These are phyloP conservation scores for Drosophila kuntzei DNA, from an alignment of 2,888 invertebrate genomes.

Conservation along the genomic window DNA sequence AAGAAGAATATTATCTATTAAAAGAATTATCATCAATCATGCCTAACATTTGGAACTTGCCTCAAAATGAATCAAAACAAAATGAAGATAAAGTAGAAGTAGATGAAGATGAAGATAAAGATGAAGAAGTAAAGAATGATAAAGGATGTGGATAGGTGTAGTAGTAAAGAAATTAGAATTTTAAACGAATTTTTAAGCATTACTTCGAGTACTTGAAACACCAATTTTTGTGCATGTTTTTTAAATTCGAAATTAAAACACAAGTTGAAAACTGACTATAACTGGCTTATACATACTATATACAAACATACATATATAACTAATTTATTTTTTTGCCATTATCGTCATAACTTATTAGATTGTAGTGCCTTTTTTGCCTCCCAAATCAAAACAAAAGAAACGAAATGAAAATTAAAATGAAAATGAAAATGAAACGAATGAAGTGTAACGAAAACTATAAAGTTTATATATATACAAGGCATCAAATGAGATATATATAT, in stretches of 20 bases:
- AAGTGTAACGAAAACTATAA: constrained; percentile 59
- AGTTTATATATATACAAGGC: constrained; percentile 55
- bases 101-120: constrained; percentile 4
- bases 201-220: constrained; percentile 76
- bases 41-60: constrained; percentile 19
- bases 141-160: constrained; percentile 9
- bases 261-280: constrained; percentile 32
- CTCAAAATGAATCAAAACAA: constrained; percentile 15
- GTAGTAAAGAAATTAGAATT: constrained; percentile 17
- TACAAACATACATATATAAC: constrained; percentile 44
- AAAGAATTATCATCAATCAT: constrained; percentile 10
- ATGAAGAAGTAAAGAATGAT: constrained; percentile 4
- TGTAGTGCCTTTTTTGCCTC: constrained; percentile 84
- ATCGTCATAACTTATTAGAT: constrained; percentile 79
- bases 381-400: constrained; percentile 55
- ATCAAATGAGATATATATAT: constrained; percentile 30
- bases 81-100: constrained; percentile 3
- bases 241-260: constrained; percentile 31
- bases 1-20: constrained; percentile 1
- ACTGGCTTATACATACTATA: constrained; percentile 26
- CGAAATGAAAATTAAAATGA: constrained; percentile 28
- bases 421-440: constrained; percentile 41
- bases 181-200: constrained; percentile 69
- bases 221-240: constrained; percentile 63
- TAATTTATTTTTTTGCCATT: constrained; percentile 38